Percentiles rank a stretch among this genome's conserved stretches.
phyloP scores from a whole-genome alignment of 2,797 vertebrate genomes.

The Poecilia gillii region DNA sequence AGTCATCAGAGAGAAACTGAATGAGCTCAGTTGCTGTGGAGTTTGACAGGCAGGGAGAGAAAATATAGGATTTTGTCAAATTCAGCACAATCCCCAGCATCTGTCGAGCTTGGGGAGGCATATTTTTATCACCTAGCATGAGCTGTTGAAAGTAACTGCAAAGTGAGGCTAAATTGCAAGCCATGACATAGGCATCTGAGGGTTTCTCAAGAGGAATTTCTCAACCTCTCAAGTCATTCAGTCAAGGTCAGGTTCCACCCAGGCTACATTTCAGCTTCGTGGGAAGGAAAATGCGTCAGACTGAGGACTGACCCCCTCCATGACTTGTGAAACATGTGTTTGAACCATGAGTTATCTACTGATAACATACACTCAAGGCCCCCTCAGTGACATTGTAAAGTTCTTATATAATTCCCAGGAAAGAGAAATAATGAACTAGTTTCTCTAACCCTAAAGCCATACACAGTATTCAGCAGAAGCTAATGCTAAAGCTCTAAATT shows the following conservation, averaged over 20 bases:
- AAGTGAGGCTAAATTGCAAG: slow-evolving; percentile 3
- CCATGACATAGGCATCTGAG: neutral
- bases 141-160: slow-evolving; percentile 9
- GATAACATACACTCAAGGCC: slow-evolving; percentile 1
- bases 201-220: neutral
- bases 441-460: neutral
- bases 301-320: neutral
- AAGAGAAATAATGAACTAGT: neutral
- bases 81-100: slow-evolving; percentile 20
- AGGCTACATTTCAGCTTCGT: neutral
- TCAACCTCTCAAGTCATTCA: neutral
- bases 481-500: neutral
- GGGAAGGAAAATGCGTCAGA: neutral
- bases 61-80: slow-evolving; percentile 25
- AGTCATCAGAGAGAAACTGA: slow-evolving; percentile 15
- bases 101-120: slow-evolving; percentile 21
- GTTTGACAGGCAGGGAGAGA: slow-evolving; percentile 14
- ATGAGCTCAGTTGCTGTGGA: slow-evolving; percentile 24
- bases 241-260: slow-evolving; percentile 2
- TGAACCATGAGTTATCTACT: neutral
- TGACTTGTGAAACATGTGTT: slow-evolving; percentile 7
- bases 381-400: neutral
- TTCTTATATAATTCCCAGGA: neutral
- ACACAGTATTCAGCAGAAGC: neutral
- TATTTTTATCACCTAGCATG: neutral